These are phyloP conservation scores for Zaprionus ghesquierei DNA, from an alignment of 1,140 invertebrate genomes.

Conservation along the genomic window DNA sequence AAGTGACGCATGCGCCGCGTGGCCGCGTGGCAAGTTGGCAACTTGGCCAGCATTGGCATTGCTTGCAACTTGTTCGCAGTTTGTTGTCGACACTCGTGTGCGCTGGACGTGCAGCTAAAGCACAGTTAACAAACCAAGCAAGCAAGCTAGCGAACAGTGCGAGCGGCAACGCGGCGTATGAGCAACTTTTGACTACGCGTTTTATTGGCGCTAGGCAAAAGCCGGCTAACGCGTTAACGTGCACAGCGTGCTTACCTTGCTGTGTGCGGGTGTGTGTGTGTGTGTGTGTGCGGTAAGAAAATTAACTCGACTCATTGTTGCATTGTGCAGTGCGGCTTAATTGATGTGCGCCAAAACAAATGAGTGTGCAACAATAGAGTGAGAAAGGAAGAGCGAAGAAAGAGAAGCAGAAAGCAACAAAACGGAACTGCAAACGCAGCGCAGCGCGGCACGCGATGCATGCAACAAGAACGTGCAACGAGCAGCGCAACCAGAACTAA, in stretches of 20 bases:
- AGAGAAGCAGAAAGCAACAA: neutral
- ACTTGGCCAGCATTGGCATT: conserved; percentile 2
- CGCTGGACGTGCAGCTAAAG: conserved; percentile 33
- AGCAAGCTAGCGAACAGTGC: too few relatives aligned
- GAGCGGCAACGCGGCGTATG: conserved; percentile 53
- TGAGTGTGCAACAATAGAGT: conserved; percentile 41
- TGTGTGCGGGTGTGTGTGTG: conserved; percentile 11
- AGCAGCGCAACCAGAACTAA: conserved; percentile 16
- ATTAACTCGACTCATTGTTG: conserved; percentile 70
- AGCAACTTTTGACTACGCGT: conserved; percentile 30
- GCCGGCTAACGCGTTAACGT: conserved; percentile 66
- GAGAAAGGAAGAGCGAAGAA: neutral
- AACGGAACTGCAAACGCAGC: neutral
- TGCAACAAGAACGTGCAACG: conserved; percentile 24
- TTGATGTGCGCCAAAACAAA: conserved; percentile 60
- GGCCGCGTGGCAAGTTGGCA: neutral
- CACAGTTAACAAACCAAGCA: neutral
- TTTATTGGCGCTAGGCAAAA: conserved; percentile 62
- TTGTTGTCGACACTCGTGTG: conserved; percentile 66
- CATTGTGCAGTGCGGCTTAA: conserved; percentile 56
- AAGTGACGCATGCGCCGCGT: conserved; percentile 65
- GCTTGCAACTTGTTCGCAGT: conserved; percentile 42
- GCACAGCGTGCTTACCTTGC: neutral
- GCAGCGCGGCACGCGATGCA: conserved; percentile 36
- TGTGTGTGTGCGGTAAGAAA: conserved; percentile 41